These are phyloP conservation scores for Scaptomyza pallida DNA, from an alignment of 1,140 invertebrate genomes.

Conservation along the genomic window DNA sequence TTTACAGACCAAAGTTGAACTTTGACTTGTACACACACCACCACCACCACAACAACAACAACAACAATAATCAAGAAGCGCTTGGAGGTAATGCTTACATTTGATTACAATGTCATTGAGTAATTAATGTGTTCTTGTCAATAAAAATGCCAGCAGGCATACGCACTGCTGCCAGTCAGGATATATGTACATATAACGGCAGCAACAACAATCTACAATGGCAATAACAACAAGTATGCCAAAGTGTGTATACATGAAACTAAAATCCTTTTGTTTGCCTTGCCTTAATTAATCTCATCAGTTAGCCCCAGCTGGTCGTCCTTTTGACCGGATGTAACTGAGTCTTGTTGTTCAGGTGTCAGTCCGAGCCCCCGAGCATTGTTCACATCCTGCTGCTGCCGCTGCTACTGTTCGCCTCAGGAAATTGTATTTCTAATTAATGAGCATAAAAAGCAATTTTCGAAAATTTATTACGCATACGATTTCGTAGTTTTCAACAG, in stretches of 20 bases:
- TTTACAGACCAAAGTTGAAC: conserved; percentile 66
- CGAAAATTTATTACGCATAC: conserved; percentile 50
- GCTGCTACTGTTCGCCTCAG: conserved; percentile 23
- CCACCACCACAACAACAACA: conserved; percentile 11
- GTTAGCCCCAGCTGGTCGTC: conserved; percentile 59
- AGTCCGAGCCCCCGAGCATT: conserved; percentile 39
- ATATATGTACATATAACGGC: conserved; percentile 36
- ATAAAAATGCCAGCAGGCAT: conserved; percentile 80
- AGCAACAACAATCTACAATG: conserved; percentile 32
- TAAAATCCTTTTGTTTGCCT: conserved; percentile 79
- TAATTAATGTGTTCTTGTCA: conserved; percentile 82
- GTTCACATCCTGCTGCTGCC: conserved; percentile 22
- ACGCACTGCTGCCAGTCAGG: conserved; percentile 64
- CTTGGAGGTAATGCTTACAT: conserved; percentile 77
- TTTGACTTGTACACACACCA: conserved; percentile 54
- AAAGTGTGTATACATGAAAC: conserved; percentile 64
- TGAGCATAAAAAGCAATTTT: conserved; percentile 69
- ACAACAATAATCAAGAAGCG: conserved; percentile 49
- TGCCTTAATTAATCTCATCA: conserved; percentile 81
- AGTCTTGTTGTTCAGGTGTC: conserved; percentile 62
- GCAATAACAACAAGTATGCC: conserved; percentile 29
- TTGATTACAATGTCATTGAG: conserved; percentile 82
- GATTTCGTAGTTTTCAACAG: conserved; percentile 53
- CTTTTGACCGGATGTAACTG: conserved; percentile 73
- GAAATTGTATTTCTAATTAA: conserved; percentile 77